These are phyloP conservation scores for Trissolcus japonicus DNA, from an alignment of 2,888 invertebrate genomes.

Conservation along the genomic window DNA sequence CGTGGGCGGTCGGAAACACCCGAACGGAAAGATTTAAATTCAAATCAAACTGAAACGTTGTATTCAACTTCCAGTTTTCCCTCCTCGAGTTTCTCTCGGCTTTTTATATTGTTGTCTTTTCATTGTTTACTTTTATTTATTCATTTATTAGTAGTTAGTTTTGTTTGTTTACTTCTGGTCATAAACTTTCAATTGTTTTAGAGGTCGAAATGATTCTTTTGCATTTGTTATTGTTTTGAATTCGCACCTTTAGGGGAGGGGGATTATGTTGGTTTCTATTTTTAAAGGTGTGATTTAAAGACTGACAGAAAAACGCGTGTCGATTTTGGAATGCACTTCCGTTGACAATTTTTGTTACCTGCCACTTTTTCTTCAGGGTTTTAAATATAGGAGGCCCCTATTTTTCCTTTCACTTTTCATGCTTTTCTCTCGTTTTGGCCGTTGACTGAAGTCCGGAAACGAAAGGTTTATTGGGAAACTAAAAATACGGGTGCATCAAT, in stretches of 20 bases:
- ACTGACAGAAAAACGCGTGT: too few relatives aligned
- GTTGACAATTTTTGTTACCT: too few relatives aligned
- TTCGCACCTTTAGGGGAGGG: too few relatives aligned
- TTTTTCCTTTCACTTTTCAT: slow-evolving; percentile 3
- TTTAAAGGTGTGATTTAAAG: too few relatives aligned
- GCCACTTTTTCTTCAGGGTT: background rate
- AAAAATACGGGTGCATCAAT: background rate
- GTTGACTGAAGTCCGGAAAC: too few relatives aligned
- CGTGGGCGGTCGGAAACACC: slow-evolving; percentile 22
- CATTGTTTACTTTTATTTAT: background rate
- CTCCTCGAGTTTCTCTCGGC: too few relatives aligned
- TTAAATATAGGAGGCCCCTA: background rate
- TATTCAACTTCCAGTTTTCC: too few relatives aligned
- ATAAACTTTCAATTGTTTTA: too few relatives aligned
- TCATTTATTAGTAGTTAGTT: background rate
- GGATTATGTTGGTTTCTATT: too few relatives aligned
- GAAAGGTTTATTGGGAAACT: background rate
- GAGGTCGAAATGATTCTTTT: background rate
- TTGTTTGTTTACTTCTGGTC: background rate
- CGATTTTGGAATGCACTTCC: too few relatives aligned
- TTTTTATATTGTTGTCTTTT: background rate
- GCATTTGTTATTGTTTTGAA: too few relatives aligned
- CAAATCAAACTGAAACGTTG: slow-evolving; percentile 1
- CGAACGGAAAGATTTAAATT: slow-evolving; percentile 35
- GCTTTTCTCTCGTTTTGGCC: background rate